Percentiles rank a stretch among this genome's conserved stretches.
phyloP scores from a whole-genome alignment of 2,888 invertebrate genomes.

The Acrobeloides nanus region DNA sequence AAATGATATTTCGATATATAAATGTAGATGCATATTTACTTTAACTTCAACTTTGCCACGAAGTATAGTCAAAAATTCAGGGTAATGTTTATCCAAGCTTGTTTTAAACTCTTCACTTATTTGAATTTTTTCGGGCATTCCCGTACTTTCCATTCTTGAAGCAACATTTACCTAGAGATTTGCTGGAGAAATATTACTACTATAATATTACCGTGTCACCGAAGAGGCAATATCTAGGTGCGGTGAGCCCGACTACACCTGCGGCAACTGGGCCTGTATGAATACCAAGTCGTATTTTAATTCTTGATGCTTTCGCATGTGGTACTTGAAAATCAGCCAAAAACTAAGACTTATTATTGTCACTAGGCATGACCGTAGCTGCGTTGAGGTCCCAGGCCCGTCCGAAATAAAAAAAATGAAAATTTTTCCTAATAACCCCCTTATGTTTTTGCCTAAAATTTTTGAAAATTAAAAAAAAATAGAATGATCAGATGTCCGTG shows the following conservation, averaged over 20 bases:
- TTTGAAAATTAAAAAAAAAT: too few relatives aligned
- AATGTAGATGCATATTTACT: too few relatives aligned
- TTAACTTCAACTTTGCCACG: conserved; percentile 46
- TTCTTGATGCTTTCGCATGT: conserved; percentile 17
- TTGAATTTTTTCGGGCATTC: conserved; percentile 47
- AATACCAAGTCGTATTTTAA: conserved; percentile 41
- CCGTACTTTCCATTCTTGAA: conserved; percentile 38
- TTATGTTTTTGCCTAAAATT: too few relatives aligned
- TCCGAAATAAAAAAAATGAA: too few relatives aligned
- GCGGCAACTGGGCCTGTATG: conserved; percentile 46
- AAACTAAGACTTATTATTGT: too few relatives aligned
- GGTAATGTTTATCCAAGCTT: conserved; percentile 29
- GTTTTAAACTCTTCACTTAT: conserved; percentile 35
- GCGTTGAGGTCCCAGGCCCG: too few relatives aligned
- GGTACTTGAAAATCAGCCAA: conserved; percentile 14
- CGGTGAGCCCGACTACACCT: conserved; percentile 47
- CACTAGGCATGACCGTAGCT: too few relatives aligned
- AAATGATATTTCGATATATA: too few relatives aligned
- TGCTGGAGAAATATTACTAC: not conserved
- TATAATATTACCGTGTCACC: conserved; percentile 43
- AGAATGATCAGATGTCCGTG: too few relatives aligned
- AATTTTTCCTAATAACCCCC: too few relatives aligned
- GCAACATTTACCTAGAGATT: conserved; percentile 3
- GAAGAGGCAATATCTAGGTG: conserved; percentile 50
- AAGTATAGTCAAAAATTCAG: conserved; percentile 33